Evolutionary conservation across 1,140 invertebrate genomes (phyloP).

Genomic region (Cheumatopsyche charites): DNA sequence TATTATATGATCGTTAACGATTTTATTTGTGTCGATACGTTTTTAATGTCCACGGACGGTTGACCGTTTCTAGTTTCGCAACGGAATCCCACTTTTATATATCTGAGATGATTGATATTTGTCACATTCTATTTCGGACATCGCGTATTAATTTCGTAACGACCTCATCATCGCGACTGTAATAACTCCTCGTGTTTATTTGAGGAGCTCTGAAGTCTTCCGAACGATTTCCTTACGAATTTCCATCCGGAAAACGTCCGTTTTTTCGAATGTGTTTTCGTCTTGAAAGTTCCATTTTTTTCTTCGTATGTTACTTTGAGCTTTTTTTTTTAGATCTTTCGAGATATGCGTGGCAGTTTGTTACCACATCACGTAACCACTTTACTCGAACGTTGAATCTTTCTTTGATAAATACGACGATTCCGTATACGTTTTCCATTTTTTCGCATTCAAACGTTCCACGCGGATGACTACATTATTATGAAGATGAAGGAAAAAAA

Average conservation of each 20-base stretch:
- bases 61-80: background rate
- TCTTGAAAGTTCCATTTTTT: no score
- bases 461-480: no score
- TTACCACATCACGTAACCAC: background rate
- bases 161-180: background rate
- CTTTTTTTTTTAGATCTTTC: background rate
- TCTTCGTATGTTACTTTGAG: background rate
- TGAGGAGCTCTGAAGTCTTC: background rate
- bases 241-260: background rate
- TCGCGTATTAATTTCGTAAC: background rate
- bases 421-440: background rate
- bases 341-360: background rate
- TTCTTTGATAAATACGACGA: background rate
- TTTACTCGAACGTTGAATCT: background rate
- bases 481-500: no score
- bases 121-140: no score
- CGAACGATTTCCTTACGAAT: background rate
- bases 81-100: background rate
- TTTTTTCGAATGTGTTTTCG: no score
- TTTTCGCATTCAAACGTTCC: background rate
- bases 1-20: no score
- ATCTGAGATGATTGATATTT: no score
- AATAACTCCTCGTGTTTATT: background rate
- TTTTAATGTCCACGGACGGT: background rate
- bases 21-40: no score